Evolutionary conservation across 2,113 vertebrate genomes (phyloP), one percentile per base, ranked within the genome.

Genomic region (Mormyrus lacerda): DNA sequence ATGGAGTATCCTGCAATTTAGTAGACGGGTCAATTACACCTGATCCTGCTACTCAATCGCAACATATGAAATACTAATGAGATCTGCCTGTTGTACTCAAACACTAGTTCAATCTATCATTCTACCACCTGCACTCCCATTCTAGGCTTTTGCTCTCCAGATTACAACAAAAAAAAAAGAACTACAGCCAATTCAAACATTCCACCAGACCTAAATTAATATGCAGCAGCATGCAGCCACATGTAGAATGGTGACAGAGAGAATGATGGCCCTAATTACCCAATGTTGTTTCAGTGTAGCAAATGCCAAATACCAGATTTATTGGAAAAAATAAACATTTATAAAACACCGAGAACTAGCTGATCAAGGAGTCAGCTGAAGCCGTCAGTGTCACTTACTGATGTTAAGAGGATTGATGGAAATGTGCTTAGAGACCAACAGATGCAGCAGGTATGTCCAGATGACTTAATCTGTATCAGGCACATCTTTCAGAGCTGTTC

Each of bases 371-470:
- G 0, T 79, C 86, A 51, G 89, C 89, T 45, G 27, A 91, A 88
- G 89, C 91, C 91, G 89, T 91, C 91, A 90, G 90, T 92, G 88
- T 93, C 94, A 94, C 94, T 91, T 92, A 91, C 73, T 42, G 89
- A 82, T 91, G 90, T 92, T 93, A 93, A 91, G 92, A 73, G 83
- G 86, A 85, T 85, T 95, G 94, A 94, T 89, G 88, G 92, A 95
- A 94, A 95, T 93, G 27, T 88, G 90, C 94, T 95, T 91, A 89
- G 95, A 95, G 94, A 87, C 89, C 87, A 93, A 91, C 95, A 95
- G 94, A 94, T 96, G 95, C 92, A 92, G 94, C 93, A 95, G 94
- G 90, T 92, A 92, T 89, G 92, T 92, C 95, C 95, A 96, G 94
- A 95, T 95, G 95, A 94, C 93, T 96, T 94, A 93, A 95, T 95